Evolutionary conservation across 1,140 invertebrate species (phyloP).

Genomic region (Euwallacea fornicatus): DNA sequence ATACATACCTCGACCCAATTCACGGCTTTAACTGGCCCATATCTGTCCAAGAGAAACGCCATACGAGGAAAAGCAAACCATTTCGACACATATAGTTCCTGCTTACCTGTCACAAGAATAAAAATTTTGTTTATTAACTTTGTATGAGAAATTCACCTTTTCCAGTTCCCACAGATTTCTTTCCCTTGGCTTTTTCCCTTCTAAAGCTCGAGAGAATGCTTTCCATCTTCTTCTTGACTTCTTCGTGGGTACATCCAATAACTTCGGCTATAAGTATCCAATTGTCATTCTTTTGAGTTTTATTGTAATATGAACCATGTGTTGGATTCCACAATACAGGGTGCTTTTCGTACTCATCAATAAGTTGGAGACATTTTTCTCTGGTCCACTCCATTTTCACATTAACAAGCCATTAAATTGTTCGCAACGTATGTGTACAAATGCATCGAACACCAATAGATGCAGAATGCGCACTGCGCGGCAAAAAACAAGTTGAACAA

Average conservation of each 20-base stretch:
- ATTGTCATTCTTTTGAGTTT: constrained; percentile 22
- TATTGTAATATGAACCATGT: constrained; percentile 16
- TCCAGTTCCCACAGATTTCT: constrained; percentile 7
- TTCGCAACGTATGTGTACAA: too few species aligned
- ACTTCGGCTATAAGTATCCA: constrained; percentile 11
- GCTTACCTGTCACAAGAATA: neutral
- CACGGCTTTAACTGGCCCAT: neutral
- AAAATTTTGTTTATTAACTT: neutral
- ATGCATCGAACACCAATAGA: too few species aligned
- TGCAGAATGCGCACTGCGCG: too few species aligned
- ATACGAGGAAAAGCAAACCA: neutral
- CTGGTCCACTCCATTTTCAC: constrained; percentile 15
- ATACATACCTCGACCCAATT: neutral
- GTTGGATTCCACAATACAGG: constrained; percentile 17
- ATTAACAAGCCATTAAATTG: too few species aligned
- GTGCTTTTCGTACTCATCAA: constrained; percentile 9
- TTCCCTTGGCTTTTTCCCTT: constrained; percentile 10
- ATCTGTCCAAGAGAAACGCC: neutral
- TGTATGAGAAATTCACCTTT: constrained; percentile 1
- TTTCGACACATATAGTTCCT: neutral
- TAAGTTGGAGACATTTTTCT: constrained; percentile 22
- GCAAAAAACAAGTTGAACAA: too few species aligned
- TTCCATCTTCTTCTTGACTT: constrained; percentile 30
- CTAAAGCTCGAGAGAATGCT: constrained; percentile 6
- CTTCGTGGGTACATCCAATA: constrained; percentile 8